Conservation (phyloP, 2,797 vertebrate species). For the Cottoperca gobio region DNA sequence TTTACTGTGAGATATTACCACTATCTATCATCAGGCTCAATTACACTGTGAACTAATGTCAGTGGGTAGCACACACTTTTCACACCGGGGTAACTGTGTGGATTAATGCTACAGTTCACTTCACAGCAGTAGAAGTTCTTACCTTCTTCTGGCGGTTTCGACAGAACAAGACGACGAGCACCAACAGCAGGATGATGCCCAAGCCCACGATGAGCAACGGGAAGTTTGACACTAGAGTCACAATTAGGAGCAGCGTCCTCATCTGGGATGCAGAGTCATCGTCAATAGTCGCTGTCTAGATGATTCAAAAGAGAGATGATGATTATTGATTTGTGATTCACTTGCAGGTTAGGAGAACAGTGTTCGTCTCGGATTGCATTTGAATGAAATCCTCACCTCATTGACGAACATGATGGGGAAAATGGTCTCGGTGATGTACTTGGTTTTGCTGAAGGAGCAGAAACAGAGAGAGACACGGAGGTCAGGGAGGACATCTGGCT, state of each 20-base stretch:
- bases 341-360: neutral
- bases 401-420: constrained; percentile 90
- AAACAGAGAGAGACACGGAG: constrained; percentile 15
- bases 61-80: constrained; percentile 35
- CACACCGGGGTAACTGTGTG: constrained; percentile 22
- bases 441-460: constrained; percentile 76
- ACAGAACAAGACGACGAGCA: constrained; percentile 85
- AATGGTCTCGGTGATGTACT: constrained; percentile 82
- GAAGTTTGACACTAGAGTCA: constrained; percentile 86
- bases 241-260: constrained; percentile 83
- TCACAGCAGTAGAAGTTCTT: constrained; percentile 1
- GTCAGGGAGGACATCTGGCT: constrained; percentile 57
- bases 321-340: constrained; percentile 1
- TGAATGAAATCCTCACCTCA: constrained; percentile 78
- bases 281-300: constrained; percentile 86
- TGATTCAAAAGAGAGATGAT: neutral
- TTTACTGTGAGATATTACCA: constrained; percentile 25
- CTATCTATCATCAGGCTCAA: constrained; percentile 12
- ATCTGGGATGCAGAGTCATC: constrained; percentile 84
- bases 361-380: neutral
- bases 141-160: constrained; percentile 88
- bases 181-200: constrained; percentile 84
- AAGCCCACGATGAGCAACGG: constrained; percentile 85
- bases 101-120: constrained; percentile 44
- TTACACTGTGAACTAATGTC: constrained; percentile 49